Evolutionary conservation across 2,888 invertebrate species (phyloP).

Genomic region (Scaptomyza tumidula): DNA sequence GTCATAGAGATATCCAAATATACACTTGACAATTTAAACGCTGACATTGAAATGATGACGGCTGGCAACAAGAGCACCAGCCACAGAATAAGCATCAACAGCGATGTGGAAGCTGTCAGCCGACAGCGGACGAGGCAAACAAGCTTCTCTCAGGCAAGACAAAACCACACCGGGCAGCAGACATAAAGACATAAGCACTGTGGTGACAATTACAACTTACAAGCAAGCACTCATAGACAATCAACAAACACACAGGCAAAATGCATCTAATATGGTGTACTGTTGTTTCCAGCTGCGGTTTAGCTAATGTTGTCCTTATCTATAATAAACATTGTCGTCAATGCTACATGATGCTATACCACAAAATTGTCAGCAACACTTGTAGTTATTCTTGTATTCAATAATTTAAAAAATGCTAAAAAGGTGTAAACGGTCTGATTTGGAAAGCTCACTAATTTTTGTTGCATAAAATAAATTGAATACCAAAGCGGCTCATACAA

Average conservation of each 20-base stretch:
- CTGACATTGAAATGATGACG: conserved; percentile 71
- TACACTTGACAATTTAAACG: conserved; percentile 55
- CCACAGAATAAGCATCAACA: conserved; percentile 25
- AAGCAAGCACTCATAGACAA: conserved; percentile 38
- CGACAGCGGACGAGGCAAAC: conserved; percentile 66
- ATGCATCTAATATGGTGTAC: no score
- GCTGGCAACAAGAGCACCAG: conserved; percentile 40
- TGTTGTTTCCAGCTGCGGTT: conserved; percentile 68
- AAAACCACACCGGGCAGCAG: conserved; percentile 46
- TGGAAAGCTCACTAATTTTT: background rate
- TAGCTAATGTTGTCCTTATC: conserved; percentile 46
- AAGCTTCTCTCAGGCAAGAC: conserved; percentile 37
- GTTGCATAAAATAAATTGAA: background rate
- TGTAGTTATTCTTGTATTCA: conserved; percentile 39
- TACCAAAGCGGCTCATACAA: background rate
- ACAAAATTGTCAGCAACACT: conserved; percentile 70
- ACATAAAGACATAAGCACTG: conserved; percentile 45
- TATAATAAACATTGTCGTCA: no score
- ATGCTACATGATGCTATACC: no score
- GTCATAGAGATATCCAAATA: conserved; percentile 20
- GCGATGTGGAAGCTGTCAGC: conserved; percentile 63
- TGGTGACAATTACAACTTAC: conserved; percentile 65
- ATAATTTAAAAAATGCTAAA: conserved; percentile 32
- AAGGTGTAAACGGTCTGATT: background rate
- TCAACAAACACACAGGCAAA: conserved; percentile 3